Evolutionary conservation across 1,140 invertebrate species (phyloP), one percentile per base, ranked within the genome.

Genomic region (Leptoteleia sp.): DNA sequence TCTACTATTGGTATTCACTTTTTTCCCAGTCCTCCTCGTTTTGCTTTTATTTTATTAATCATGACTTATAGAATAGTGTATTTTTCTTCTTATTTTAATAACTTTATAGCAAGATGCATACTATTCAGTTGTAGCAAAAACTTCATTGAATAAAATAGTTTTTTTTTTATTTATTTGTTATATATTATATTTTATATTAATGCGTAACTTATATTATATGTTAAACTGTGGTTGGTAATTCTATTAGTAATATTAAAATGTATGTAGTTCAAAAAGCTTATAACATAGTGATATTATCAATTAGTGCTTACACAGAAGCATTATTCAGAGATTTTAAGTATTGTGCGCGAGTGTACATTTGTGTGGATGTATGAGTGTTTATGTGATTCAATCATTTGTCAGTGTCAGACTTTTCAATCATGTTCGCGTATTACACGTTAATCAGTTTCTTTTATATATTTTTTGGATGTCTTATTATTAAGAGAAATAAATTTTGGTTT

Each of bases 131-230:
- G 86, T 88, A 88, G 87, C 85, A 88, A 88, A 88, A 88, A 88
- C 84, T 87, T 87, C 84, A 80, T 84, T 86, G 86, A 81, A 84
- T 88, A 87, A 87, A 87, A 87, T 88, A 88, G 86, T 87, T 78
- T 79, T 85, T 84, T 52, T 80, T 76, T 71, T 81, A 78, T 83
- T 79, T 70, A 50, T 81, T 79, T 82, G 79, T 84, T 80, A 73
- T 82, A n/a, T n/a, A 83, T 80, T 73, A 77, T 83, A 79, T 50
- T 80, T 85, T 80, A 72, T 81, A 84, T 84, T 82, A 81, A 81
- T 82, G 76, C 68, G 80, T 72, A 77, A 65, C 77, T 80, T 72
- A 81, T 78, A 76, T 73, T 78, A 80, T 80, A 65, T 59, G 55
- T 78, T 77, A 57, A 68, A 48, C 76, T 81, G 54, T 78, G 33